Base-by-base conservation (phyloP, 2,888 invertebrate species). In the Scaptomyza polygonia region DNA sequence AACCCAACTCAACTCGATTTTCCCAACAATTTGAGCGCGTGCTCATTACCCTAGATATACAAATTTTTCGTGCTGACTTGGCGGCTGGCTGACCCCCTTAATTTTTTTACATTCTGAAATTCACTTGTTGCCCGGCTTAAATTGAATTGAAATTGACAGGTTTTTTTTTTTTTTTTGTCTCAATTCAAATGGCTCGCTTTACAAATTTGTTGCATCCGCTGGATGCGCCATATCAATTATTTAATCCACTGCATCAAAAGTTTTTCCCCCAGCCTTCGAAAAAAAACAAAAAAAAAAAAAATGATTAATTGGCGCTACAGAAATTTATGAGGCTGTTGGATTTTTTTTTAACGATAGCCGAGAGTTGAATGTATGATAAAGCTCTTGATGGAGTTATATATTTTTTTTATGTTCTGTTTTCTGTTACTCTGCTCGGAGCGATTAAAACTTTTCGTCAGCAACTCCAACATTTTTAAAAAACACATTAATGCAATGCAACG, bases 281-380 rank as follows among this genome's bases (percentile, higher is more conserved):
- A 45, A 48, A 54, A 12, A 21, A 21, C 3, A 21, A 21, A 27
- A 6, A 51, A 18, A 45, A 3, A 54, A 43, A 45, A 72, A 83
- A 82, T 84, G 80, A 85, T 85, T 86, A 85, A 85, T 85, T 84
- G 85, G 84, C 86, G 78, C 82, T 79, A 81, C 79, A 9, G 39
- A 71, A 84, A 85, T 85, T 84, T 86, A 86, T 80, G 85, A 84
- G 80, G 72, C 73, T 69, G 78, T 68, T 65, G 72, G 59, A 55
- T 59, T 63, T 47, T 59, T 63, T 47, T 34, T 7, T 14, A 72
- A 49, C 72, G 81, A 81, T 77, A 82, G 74, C 76, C 78, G 72
- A 79, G 74, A 79, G 83, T 85, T 83, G 85, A 85, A 85, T 77
- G 83, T 79, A 83, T 83, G 83, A 83, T 83, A 83, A 83, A 83